Conservation (phyloP, 1,140 invertebrate species). For the Nautilus pompilius region DNA sequence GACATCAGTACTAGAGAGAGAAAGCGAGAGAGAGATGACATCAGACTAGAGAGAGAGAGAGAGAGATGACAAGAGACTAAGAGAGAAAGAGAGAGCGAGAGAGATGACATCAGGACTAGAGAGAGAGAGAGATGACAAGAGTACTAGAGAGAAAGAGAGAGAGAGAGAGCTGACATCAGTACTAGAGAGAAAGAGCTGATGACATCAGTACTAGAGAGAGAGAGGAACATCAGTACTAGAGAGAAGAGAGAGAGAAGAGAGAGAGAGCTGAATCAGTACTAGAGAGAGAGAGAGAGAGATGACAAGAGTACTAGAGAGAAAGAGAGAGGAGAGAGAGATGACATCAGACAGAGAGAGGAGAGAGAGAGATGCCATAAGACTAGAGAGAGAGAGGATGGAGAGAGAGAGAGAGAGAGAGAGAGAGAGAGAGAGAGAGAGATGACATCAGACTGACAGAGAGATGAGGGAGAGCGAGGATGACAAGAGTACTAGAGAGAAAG, state of each 20-base stretch:
- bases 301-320: too few species aligned
- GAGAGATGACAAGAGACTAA: neutral
- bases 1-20: neutral
- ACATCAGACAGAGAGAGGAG: constrained; percentile 4
- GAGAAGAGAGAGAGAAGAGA: too few species aligned
- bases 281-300: too few species aligned
- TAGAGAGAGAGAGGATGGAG: neutral
- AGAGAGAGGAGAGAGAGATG: too few species aligned
- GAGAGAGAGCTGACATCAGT: neutral
- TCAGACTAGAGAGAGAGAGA: neutral
- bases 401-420: constrained; percentile 11
- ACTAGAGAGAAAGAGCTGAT: neutral
- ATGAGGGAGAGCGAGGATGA: neutral
- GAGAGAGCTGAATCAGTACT: too few species aligned
- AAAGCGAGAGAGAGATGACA: neutral
- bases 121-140: too few species aligned
- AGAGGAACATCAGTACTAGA: too few species aligned
- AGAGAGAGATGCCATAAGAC: neutral
- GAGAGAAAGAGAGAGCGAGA: too few species aligned
- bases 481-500: neutral
- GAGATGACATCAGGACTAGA: too few species aligned
- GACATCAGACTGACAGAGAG: neutral
- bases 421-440: constrained; percentile 9
- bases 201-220: neutral
- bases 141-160: too few species aligned